These are phyloP conservation scores for Clarias platycephalus DNA, from an alignment of 2,797 vertebrate genomes.

Conservation along the genomic window DNA sequence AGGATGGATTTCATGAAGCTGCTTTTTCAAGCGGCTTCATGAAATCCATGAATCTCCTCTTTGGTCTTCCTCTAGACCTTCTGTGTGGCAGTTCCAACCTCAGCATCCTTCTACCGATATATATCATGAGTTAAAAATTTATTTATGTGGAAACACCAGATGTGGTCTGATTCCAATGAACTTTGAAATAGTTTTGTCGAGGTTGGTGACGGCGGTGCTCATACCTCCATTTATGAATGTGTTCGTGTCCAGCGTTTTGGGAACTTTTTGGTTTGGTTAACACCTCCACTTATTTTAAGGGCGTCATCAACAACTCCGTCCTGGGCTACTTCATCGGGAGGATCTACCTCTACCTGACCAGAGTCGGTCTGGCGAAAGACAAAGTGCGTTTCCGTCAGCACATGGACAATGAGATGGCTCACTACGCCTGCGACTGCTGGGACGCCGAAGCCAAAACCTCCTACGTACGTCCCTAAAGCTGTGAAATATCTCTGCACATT, in stretches of 20 bases:
- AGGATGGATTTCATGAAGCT: too few species aligned
- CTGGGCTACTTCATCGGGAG: conserved; percentile 98
- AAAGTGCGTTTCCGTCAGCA: conserved; percentile 98
- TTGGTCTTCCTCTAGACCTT: too few species aligned
- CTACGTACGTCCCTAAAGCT: conserved; percentile 77
- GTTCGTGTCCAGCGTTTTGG: neutral
- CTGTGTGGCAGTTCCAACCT: too few species aligned
- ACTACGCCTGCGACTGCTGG: conserved; percentile 99
- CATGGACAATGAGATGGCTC: conserved; percentile 99
- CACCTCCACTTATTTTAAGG: conserved; percentile 67
- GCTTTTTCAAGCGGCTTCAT: neutral
- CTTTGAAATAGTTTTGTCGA: neutral
- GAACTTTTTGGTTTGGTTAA: neutral
- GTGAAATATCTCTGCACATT: neutral
- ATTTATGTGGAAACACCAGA: neutral
- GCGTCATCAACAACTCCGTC: conserved; percentile 96
- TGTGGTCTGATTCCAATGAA: neutral
- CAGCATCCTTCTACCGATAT: too few species aligned
- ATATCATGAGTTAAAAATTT: neutral
- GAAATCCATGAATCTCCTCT: neutral
- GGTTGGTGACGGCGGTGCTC: neutral
- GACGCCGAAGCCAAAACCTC: conserved; percentile 97
- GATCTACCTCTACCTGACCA: conserved; percentile 96
- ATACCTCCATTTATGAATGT: neutral
- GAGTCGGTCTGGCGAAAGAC: conserved; percentile 90